Conservation (phyloP, 2,888 invertebrate genomes). For the Deilephila porcellus region DNA sequence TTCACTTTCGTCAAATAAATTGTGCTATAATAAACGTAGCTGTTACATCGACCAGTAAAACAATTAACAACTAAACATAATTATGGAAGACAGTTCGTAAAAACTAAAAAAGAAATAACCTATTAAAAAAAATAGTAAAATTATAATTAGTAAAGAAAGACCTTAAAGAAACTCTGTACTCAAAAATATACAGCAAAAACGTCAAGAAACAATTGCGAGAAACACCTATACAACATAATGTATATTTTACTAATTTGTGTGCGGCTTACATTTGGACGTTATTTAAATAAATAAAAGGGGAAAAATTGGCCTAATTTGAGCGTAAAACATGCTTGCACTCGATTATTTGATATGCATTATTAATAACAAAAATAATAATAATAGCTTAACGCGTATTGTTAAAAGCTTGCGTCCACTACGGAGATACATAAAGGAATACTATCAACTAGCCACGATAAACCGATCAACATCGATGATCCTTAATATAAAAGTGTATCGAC, state of each 20-base stretch:
- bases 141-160: constrained; percentile 44
- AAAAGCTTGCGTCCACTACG: constrained; percentile 48
- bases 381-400: constrained; percentile 32
- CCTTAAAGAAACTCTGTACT: constrained; percentile 58
- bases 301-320: constrained; percentile 65
- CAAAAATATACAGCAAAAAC: constrained; percentile 72
- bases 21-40: constrained; percentile 63
- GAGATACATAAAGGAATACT: constrained; percentile 46
- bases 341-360: constrained; percentile 53
- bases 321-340: constrained; percentile 50
- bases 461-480: constrained; percentile 70
- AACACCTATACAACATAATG: constrained; percentile 39
- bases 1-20: constrained; percentile 61
- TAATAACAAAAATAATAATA: constrained; percentile 28
- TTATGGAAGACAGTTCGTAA: constrained; percentile 71
- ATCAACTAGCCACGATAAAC: constrained; percentile 67
- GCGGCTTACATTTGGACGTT: constrained; percentile 34
- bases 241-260: constrained; percentile 44
- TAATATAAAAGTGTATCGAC: constrained; percentile 67
- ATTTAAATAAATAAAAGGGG: constrained; percentile 48
- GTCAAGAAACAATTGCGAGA: constrained; percentile 24
- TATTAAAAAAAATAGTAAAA: constrained; percentile 39
- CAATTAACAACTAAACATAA: constrained; percentile 56
- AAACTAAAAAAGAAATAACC: constrained; percentile 48
- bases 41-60: constrained; percentile 42